phyloP scores from a whole-genome alignment of 2,113 vertebrate genomes.

The Chrysemys picta region DNA sequence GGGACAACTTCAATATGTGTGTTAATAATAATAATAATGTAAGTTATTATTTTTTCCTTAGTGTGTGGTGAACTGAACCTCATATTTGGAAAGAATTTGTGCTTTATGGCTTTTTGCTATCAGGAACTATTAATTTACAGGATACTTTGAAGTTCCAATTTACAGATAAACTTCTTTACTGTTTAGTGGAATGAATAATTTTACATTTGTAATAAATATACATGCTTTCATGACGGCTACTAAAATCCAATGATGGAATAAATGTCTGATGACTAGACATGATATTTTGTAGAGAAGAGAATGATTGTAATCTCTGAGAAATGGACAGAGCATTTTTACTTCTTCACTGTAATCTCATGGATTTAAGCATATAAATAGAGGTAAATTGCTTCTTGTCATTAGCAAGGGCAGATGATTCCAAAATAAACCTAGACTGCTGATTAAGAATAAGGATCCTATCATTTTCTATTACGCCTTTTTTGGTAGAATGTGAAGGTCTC shows the following conservation, averaged over 20 bases:
- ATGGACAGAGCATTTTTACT: not conserved
- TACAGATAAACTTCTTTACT: not conserved
- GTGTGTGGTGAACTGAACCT: not conserved
- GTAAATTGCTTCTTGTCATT: conserved; percentile 55
- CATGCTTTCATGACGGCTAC: not conserved
- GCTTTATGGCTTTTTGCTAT: not conserved
- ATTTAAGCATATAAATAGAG: conserved; percentile 43
- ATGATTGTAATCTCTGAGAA: conserved; percentile 23
- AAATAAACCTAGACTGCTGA: conserved; percentile 68
- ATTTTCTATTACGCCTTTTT: conserved; percentile 67
- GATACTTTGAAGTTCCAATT: not conserved
- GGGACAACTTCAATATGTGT: not conserved
- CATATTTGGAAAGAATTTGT: not conserved
- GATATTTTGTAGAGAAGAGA: not conserved
- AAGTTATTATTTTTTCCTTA: conserved; percentile 6
- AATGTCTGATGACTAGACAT: not conserved
- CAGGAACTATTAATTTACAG: not conserved
- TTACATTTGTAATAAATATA: not conserved
- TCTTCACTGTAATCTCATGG: not conserved
- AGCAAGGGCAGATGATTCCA: conserved; percentile 57
- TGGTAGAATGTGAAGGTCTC: conserved; percentile 31
- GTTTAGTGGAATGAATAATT: not conserved
- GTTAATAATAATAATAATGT: not conserved
- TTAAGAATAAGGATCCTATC: conserved; percentile 57
- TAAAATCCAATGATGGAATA: not conserved